Percentiles rank a stretch among this genome's conserved stretches.
Evolutionary conservation across 1,140 invertebrate genomes (phyloP).

Genomic region (Drosophila arizonae): DNA sequence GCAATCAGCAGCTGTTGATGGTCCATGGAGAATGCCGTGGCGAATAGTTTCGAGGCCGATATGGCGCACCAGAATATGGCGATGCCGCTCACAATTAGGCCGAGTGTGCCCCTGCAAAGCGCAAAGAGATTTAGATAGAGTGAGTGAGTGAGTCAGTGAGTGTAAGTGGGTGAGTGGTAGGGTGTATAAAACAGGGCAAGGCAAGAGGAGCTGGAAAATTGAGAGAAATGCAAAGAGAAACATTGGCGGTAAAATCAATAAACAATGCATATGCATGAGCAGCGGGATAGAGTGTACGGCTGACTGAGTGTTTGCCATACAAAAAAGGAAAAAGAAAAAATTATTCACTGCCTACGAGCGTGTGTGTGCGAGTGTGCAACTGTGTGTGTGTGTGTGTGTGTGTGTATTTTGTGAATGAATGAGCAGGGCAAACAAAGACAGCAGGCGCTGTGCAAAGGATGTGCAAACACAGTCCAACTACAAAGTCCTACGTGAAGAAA

Average conservation of each 20-base stretch:
- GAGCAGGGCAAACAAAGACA: slow-evolving; percentile 73
- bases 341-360: slow-evolving; percentile 1
- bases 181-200: not conserved
- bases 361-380: slow-evolving; percentile 26
- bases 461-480: slow-evolving; percentile 63
- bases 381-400: slow-evolving; percentile 6
- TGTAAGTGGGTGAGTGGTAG: not conserved
- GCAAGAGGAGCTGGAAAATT: slow-evolving; percentile 12
- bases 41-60: slow-evolving; percentile 93
- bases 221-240: slow-evolving; percentile 36
- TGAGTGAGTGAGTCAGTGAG: not conserved
- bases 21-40: slow-evolving; percentile 89
- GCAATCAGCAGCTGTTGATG: slow-evolving; percentile 92
- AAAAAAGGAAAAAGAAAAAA: slow-evolving; percentile 19
- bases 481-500: slow-evolving; percentile 31
- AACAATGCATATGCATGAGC: slow-evolving; percentile 77
- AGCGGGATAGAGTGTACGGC: slow-evolving; percentile 35
- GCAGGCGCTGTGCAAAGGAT: slow-evolving; percentile 71
- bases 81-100: slow-evolving; percentile 86
- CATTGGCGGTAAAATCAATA: slow-evolving; percentile 65
- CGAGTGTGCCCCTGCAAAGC: slow-evolving; percentile 82
- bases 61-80: slow-evolving; percentile 92
- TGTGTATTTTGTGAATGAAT: slow-evolving; percentile 69
- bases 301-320: slow-evolving; percentile 44
- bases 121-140: slow-evolving; percentile 44